These are phyloP conservation scores for Caprella mutica DNA, from an alignment of 2,888 invertebrate genomes.

Conservation along the genomic window DNA sequence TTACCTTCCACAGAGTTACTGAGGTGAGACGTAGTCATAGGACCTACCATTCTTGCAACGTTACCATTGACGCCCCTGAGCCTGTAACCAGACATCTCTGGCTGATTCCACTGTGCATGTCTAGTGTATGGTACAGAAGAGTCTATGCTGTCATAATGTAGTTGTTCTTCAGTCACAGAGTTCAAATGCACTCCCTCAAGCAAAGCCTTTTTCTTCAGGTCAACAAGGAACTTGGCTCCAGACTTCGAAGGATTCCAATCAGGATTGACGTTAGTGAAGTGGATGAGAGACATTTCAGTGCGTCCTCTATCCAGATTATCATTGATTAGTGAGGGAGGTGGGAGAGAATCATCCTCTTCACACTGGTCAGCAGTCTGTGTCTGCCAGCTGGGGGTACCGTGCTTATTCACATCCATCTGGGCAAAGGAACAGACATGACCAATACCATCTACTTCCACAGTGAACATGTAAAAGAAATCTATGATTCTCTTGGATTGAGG, in stretches of 20 bases:
- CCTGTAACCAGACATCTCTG: too few species aligned
- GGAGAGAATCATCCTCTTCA: conserved; percentile 9
- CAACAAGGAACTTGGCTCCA: conserved; percentile 60
- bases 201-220: conserved; percentile 50
- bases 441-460: conserved; percentile 85
- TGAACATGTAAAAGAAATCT: conserved; percentile 92
- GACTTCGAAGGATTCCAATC: conserved; percentile 67
- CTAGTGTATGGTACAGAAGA: too few species aligned
- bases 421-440: conserved; percentile 79
- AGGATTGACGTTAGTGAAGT: conserved; percentile 91
- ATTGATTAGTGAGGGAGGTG: too few species aligned
- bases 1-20: neutral
- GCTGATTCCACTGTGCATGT: too few species aligned
- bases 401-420: conserved; percentile 81
- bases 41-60: neutral
- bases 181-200: conserved; percentile 38
- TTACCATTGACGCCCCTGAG: neutral
- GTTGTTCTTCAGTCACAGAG: conserved; percentile 37
- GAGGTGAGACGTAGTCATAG: neutral
- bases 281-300: conserved; percentile 87
- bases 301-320: conserved; percentile 95
- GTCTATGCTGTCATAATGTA: too few species aligned
- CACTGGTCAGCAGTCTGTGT: conserved; percentile 3
- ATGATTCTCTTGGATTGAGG: conserved; percentile 75
- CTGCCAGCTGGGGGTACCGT: conserved; percentile 87